Conservation (phyloP, 2,797 vertebrate genomes). For the Sparus aurata region DNA sequence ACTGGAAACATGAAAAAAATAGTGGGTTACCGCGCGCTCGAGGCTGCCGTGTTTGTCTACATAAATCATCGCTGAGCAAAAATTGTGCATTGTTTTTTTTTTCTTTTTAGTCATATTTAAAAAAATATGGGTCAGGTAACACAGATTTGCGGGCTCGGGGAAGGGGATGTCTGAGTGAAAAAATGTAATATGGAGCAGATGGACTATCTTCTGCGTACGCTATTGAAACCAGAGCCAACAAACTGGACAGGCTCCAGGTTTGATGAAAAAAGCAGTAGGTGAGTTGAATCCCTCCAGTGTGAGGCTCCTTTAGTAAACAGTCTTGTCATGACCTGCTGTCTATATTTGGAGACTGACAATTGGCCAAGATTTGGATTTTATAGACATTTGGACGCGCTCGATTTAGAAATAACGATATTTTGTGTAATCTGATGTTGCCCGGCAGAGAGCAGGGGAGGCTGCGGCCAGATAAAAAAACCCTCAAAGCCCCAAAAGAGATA, state of each 20-base stretch:
- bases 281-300: slow-evolving; percentile 36
- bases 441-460: slow-evolving; percentile 1
- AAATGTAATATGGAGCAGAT: slow-evolving; percentile 65
- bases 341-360: slow-evolving; percentile 35
- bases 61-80: slow-evolving; percentile 2
- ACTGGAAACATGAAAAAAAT: not conserved
- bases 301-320: slow-evolving; percentile 32
- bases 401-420: slow-evolving; percentile 15
- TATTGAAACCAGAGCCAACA: slow-evolving; percentile 59
- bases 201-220: slow-evolving; percentile 56
- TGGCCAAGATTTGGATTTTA: not conserved
- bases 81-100: not conserved
- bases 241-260: slow-evolving; percentile 56
- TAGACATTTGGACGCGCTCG: slow-evolving; percentile 6
- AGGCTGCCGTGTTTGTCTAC: not conserved
- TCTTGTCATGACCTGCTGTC: slow-evolving; percentile 1
- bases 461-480: not conserved
- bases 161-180: slow-evolving; percentile 30
- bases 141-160: slow-evolving; percentile 34
- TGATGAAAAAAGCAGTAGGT: slow-evolving; percentile 43
- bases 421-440: slow-evolving; percentile 10
- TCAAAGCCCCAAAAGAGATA: slow-evolving; percentile 11
- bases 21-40: not conserved
- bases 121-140: slow-evolving; percentile 55
- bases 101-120: slow-evolving; percentile 20